Evolutionary conservation across 92 coral and sea anemone species (phyloP), one percentile per base, ranked within the genome.

Genomic region (Porites rus): DNA sequence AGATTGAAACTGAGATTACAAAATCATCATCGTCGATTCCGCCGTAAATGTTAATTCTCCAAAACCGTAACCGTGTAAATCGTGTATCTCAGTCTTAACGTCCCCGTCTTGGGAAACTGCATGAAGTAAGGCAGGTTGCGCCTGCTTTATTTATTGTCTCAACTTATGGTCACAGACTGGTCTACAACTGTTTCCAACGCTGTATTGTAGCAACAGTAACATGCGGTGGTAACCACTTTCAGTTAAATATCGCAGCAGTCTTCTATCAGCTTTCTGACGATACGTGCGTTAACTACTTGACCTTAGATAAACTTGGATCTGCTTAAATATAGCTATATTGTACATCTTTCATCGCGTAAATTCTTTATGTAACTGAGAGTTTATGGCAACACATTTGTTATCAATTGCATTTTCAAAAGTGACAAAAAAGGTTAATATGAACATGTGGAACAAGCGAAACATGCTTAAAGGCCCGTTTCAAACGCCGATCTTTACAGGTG

Each of bases 271-370:
- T 54, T 54, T 54, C 60, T 10, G 6, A 38, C 46, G 46, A 4
- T 38, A 38, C 46, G 0, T 38, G 46, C 46, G 6, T 3, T 38
- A 4, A 38, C 46, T 38, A 4, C 46, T 38, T 38, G 5, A 38
- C 12, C 61, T 1, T 56, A 56, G 16, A 56, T 56, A 11, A n/a
- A 78, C 63, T 19, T 46, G 7, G 19, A 76, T 8, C 73, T 17
- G 65, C 24, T 76, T 58, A 76, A 58, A 76, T 76, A 64, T 78
- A 38, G 6, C 46, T 38, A 80, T 62, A 83, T 83, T 83, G 87
- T 83, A 74, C 80, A 83, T 73, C 87, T 83, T 74, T 83, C 80
- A 83, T 83, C 87, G 80, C 51, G 60, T 43, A 6, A 24, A 16
- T 31, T 70, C 17, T 31, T 69, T 10, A 28, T 9, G 8, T n/a